These are phyloP conservation scores for Athene cunicularia DNA, from an alignment of 2,113 vertebrate genomes.

Conservation along the genomic window DNA sequence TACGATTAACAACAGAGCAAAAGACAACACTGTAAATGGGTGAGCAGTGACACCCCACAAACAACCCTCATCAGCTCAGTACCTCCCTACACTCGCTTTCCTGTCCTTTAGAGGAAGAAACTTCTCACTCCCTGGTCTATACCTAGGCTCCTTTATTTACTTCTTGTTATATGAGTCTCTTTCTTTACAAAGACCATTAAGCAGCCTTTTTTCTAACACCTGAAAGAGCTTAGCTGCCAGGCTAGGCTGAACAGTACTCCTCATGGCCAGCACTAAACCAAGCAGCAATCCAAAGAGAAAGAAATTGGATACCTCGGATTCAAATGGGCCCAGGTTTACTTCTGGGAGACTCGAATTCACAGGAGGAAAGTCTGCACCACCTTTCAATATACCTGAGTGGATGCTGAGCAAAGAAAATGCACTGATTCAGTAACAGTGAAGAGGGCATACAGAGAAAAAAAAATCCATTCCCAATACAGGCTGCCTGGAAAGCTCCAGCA, in stretches of 20 bases:
- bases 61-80: not conserved
- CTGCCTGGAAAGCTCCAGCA: not conserved
- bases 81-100: not conserved
- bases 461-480: not conserved
- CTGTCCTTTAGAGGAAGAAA: not conserved
- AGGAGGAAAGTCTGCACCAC: constrained; percentile 77
- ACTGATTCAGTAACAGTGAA: not conserved
- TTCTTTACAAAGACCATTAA: not conserved
- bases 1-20: not conserved
- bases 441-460: not conserved
- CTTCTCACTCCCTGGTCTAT: not conserved
- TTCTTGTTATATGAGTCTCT: not conserved
- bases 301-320: constrained; percentile 95
- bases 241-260: constrained; percentile 89
- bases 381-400: constrained; percentile 84
- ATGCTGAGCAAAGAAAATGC: constrained; percentile 65
- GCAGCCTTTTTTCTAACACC: not conserved
- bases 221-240: constrained; percentile 72
- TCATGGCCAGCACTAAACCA: constrained; percentile 95
- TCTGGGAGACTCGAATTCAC: constrained; percentile 75
- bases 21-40: not conserved
- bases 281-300: constrained; percentile 94
- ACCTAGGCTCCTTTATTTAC: not conserved
- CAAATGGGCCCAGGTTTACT: constrained; percentile 86
- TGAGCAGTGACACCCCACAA: not conserved